Base-by-base conservation (phyloP, 2,113 vertebrate genomes). In the Hydropotes inermis region DNA sequence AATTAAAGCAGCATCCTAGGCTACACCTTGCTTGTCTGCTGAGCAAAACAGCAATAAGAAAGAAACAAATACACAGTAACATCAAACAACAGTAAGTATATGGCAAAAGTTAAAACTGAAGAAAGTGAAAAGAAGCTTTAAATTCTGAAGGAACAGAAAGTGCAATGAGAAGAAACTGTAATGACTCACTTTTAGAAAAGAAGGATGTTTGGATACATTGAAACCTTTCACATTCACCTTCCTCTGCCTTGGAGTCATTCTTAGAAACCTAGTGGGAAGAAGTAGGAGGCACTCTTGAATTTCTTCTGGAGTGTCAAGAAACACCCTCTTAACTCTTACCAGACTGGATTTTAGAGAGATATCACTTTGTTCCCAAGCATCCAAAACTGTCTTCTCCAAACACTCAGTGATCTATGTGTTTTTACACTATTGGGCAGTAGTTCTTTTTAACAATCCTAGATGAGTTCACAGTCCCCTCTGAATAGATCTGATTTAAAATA, bases 141-240 rank as follows among this genome's bases (percentile, higher is more conserved):
- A 82, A 95, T 97, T 76, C 6, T 88, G 54, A 92, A 93, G 64
- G 36, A 90, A 85, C 21, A 93, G 45, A 95, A 94, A 96, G 15
- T 91, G 5, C 47, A 91, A 9, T 82, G 28, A 91, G 39, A 76
- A 89, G 57, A 94, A 95, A 91, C 43, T 89, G 6, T 87, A 60
- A 60, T 96, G 95, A 86, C 36, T 91, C 76, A 96, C 36, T 93
- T 83, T 30, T 47, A 96, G 57, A 94, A 92, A 94, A 78, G 52
- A 94, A 95, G 87, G 55, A 83, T 45, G 79, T 25, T 85, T 91
- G 86, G 27, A 58, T 64, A 52, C 85, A 57, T 11, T 95, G 87
- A 94, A 93, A 39, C 5, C 23, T 93, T 97, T 93, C 54, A 76
- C 60, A 79, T 86, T 94, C 67, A 89, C 85, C 55, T 96, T 94